Base-by-base conservation (phyloP, 53 echinoderm and acorn worm species). In the Holothuria leucospilota region DNA sequence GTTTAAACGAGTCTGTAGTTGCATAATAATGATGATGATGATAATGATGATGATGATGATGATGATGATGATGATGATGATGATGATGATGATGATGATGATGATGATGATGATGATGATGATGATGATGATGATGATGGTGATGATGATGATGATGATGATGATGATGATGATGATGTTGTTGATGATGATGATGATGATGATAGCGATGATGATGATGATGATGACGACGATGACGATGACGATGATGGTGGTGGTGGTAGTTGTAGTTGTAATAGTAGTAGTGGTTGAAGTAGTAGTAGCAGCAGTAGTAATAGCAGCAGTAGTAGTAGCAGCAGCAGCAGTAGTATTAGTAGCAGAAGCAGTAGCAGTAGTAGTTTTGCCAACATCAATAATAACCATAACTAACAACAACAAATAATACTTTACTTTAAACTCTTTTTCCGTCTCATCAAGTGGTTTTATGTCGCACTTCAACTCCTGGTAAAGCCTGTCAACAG, bases 201-300 rank as follows among this genome's bases (percentile, higher is more conserved):
- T 68, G 69, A 68, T 68, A 29, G 29, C 29, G 69, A 68, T 68
- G 69, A 68, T 68, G 69, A 68, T 68, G 69, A 68, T 68, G 69
- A 68, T 68, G 69, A 68, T 14, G 69, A 68, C 29, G 69, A 68
- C 23, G 23, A 68, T 68, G 69, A 68, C 23, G 69, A 68, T 68
- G 69, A 68, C 23, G 69, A 68, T 68, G 69, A 68, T 11, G 69
- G 29, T 68, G 69, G 29, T 68, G 69, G 29, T 68, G 23, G 23
- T n/a, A n/a, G n/a, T n/a, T n/a, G n/a, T n/a, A n/a, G n/a, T n/a
- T n/a, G n/a, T n/a, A 38, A 21, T 14, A 39, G 10, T 14, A 40
- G 39, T 16, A 39, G 42, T 21, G 21, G 39, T 13, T 13, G 14
- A 29, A 29, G 42, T 13, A 13, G n/a, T 21, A 38, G 42, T 13